phyloP scores from a whole-genome alignment of 2,888 invertebrate species.

The Drosophila colorata region DNA sequence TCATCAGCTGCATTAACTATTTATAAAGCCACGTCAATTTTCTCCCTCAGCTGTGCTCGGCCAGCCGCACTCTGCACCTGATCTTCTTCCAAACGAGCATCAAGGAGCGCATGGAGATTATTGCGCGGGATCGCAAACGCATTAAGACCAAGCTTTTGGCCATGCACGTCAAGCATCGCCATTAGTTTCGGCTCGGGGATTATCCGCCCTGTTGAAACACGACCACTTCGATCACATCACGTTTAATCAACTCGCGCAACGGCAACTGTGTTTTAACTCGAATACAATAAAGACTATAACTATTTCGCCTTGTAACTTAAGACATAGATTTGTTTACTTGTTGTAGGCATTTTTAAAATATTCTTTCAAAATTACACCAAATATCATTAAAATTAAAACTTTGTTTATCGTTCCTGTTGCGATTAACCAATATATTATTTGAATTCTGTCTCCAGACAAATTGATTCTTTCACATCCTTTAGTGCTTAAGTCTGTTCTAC shows the following conservation, averaged over 20 bases:
- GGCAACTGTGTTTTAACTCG: not conserved
- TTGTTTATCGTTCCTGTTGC: not conserved
- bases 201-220: not conserved
- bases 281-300: constrained; percentile 1
- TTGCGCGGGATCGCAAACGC: constrained; percentile 81
- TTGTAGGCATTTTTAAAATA: not conserved
- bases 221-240: not conserved
- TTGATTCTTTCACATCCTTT: not conserved
- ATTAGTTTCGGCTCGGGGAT: not conserved
- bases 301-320: not conserved
- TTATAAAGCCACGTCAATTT: not conserved
- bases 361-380: not conserved
- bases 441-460: not conserved
- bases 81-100: constrained; percentile 78
- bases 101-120: constrained; percentile 84
- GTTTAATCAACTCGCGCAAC: not conserved
- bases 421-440: not conserved
- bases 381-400: not conserved
- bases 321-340: not conserved
- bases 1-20: not conserved
- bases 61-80: constrained; percentile 78
- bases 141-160: constrained; percentile 73
- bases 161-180: constrained; percentile 63
- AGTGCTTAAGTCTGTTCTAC: not conserved
- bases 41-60: constrained; percentile 75